Conservation (phyloP, 1,140 invertebrate species). For the Lerema accius region DNA sequence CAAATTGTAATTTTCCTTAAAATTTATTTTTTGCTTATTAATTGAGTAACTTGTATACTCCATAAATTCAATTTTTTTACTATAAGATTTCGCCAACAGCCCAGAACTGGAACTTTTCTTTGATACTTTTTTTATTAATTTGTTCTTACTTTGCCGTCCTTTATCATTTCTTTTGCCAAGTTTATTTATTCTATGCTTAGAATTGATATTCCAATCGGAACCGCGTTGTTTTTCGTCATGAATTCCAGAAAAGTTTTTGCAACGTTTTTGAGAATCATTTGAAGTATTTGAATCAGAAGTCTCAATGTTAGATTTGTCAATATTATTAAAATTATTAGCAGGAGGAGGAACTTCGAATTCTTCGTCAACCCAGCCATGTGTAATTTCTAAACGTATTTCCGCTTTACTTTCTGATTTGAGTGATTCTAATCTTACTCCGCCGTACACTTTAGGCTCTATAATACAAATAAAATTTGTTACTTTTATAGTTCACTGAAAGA, state of each 20-base stretch:
- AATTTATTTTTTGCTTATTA: constrained; percentile 39
- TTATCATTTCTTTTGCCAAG: constrained; percentile 36
- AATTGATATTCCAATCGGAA: constrained; percentile 7
- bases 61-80: constrained; percentile 30
- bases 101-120: constrained; percentile 42
- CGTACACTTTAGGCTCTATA: constrained; percentile 8
- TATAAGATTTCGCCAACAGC: constrained; percentile 44
- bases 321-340: constrained; percentile 8
- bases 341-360: constrained; percentile 38
- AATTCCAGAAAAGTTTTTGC: neutral
- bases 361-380: constrained; percentile 46
- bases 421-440: constrained; percentile 17
- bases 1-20: constrained; percentile 32
- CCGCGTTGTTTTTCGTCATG: constrained; percentile 3
- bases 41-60: constrained; percentile 37
- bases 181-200: constrained; percentile 36
- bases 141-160: constrained; percentile 9
- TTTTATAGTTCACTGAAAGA: too few relatives aligned
- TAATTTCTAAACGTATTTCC: constrained; percentile 40
- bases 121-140: constrained; percentile 40
- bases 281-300: constrained; percentile 11
- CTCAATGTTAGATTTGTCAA: constrained; percentile 2
- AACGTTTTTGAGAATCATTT: neutral
- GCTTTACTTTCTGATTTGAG: constrained; percentile 23
- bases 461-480: neutral